These are phyloP conservation scores for Dryobota labecula DNA, from an alignment of 2,888 invertebrate genomes.

Conservation along the genomic window DNA sequence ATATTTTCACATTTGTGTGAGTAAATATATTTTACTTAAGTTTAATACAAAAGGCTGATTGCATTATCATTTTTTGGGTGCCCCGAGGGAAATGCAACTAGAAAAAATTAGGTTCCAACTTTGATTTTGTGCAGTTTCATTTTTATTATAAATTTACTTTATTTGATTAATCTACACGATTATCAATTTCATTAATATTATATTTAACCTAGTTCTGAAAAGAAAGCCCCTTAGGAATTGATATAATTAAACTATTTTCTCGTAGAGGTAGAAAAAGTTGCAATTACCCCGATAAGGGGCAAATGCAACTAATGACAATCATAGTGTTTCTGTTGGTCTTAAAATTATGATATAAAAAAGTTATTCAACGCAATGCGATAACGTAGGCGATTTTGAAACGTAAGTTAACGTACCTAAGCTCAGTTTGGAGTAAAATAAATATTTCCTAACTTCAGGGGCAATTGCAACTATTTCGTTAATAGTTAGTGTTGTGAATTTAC, in stretches of 20 bases:
- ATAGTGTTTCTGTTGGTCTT: constrained; percentile 9
- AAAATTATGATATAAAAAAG: not conserved
- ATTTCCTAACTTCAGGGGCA: not conserved
- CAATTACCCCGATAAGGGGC: constrained; percentile 10
- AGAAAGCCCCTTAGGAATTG: constrained; percentile 2
- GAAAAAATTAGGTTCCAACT: not conserved
- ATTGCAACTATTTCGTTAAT: too few relatives aligned
- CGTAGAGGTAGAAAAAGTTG: constrained; percentile 6
- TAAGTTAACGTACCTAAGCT: constrained; percentile 1
- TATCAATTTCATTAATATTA: constrained; percentile 12
- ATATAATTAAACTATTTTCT: constrained; percentile 1
- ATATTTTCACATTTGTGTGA: too few relatives aligned
- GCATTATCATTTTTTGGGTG: too few relatives aligned
- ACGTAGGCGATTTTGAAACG: constrained; percentile 9
- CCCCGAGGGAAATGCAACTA: too few relatives aligned
- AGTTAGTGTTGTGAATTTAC: too few relatives aligned
- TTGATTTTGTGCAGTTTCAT: constrained; percentile 12
- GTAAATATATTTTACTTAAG: too few relatives aligned
- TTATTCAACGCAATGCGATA: not conserved
- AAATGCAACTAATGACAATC: constrained; percentile 9
- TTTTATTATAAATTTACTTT: constrained; percentile 7
- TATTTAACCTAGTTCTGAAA: constrained; percentile 1
- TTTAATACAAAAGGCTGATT: too few relatives aligned
- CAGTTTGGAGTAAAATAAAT: constrained; percentile 6
- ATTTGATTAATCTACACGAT: not conserved